Base-by-base conservation (phyloP, 64 coral and sea anemone species). In the Platygyra sinensis region DNA sequence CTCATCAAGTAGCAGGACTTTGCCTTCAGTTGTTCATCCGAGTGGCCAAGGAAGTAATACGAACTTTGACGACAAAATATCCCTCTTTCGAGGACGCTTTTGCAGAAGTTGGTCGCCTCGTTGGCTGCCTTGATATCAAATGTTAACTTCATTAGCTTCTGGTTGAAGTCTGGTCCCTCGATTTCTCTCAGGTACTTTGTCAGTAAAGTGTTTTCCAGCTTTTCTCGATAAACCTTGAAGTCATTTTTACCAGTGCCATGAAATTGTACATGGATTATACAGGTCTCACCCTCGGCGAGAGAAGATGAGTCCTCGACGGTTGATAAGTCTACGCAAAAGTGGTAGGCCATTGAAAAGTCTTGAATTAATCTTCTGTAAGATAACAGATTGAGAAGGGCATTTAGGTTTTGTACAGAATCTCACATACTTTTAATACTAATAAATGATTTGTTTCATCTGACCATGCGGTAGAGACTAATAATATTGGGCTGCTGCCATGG, bases 1-100 rank as follows among this genome's bases (percentile, higher is more conserved):
- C 74, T 89, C 30, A 89, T 63, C 52, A 93, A 75, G 42, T 89
- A 93, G 27, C 92, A 93, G 17, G 78, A 82, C 54, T 93, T 76
- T 79, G 75, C 49, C 67, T 67, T 89, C 19, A 93, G 78, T 55
- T 93, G 86, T 27, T 79, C 74, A 61, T 89, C 88, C 6, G 92
- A 93, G 62, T 93, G 92, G 31, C 92, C 86, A 13, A 93, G 67
- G 32, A 82, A 93, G 54, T 72, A 74, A 67, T 46, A 76, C n/a
- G 72, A 4, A 0, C 92, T 52, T 54, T 80, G 86, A 51, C 32
- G 86, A 78, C 87, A 83, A 49, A 89, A 57, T 57, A 82, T 62
- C 59, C 74, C 77, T 33, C 79, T 83, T 67, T 83, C 36, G 9
- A 83, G 32, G 19, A 36, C 31, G 1, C 59, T 83, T 83, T 24